These are phyloP conservation scores for Protaetia brevitarsis DNA, from an alignment of 1,140 invertebrate species.

Conservation along the genomic window DNA sequence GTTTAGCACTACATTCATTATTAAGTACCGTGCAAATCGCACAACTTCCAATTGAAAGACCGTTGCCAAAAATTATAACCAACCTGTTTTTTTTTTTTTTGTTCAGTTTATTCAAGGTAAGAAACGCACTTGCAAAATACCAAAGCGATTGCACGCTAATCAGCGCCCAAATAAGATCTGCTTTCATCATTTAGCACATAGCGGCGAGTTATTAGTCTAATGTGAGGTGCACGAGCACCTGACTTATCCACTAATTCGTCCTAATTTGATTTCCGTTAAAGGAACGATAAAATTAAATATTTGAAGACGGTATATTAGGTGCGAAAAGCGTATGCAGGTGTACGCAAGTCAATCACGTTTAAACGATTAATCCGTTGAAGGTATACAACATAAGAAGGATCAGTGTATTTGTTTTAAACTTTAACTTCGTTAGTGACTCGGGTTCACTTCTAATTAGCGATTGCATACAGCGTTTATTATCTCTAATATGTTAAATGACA, in stretches of 20 bases:
- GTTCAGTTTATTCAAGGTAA: background rate
- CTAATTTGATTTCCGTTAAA: constrained; percentile 17
- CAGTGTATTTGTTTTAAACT: no score
- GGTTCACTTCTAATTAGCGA: no score
- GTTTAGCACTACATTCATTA: constrained; percentile 6
- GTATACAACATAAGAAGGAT: no score
- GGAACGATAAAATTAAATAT: constrained; percentile 16
- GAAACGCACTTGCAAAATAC: constrained; percentile 2
- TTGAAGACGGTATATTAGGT: constrained; percentile 6
- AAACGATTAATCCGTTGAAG: constrained; percentile 6
- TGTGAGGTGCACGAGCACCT: background rate
- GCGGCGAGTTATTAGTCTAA: constrained; percentile 1
- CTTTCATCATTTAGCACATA: constrained; percentile 11
- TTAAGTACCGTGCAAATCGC: background rate
- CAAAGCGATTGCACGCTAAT: background rate
- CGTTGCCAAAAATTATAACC: constrained; percentile 14
- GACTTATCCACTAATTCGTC: constrained; percentile 14
- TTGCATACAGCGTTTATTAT: no score
- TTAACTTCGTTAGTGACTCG: no score
- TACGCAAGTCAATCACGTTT: constrained; percentile 3
- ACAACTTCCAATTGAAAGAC: background rate
- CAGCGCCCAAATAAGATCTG: background rate
- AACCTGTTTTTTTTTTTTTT: background rate
- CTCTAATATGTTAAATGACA: no score
- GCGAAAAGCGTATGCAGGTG: constrained; percentile 11